phyloP scores from a whole-genome alignment of 2,888 invertebrate genomes.

The Eupithecia insigniata region DNA sequence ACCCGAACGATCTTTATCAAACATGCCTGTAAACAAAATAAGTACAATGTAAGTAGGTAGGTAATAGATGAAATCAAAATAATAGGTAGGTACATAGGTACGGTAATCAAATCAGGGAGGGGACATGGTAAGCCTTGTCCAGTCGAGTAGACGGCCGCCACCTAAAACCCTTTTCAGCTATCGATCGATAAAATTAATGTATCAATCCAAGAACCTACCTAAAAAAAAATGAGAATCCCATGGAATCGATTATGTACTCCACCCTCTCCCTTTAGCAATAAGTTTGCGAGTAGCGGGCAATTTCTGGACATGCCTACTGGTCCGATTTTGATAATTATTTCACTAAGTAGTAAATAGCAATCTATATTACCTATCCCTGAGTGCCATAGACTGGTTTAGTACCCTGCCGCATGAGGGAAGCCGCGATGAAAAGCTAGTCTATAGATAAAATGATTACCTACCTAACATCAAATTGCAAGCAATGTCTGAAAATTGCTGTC shows the following conservation, averaged over 20 bases:
- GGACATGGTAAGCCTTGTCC: no score
- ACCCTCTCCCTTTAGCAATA: not conserved
- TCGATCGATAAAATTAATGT: no score
- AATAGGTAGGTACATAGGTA: no score
- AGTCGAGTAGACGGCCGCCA: no score
- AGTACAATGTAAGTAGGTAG: slow-evolving; percentile 17
- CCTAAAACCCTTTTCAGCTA: no score
- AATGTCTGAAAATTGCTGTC: slow-evolving; percentile 91
- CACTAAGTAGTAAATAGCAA: no score
- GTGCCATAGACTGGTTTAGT: not conserved
- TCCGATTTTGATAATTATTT: not conserved
- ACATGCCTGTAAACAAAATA: slow-evolving; percentile 87
- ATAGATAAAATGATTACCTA: slow-evolving; percentile 79
- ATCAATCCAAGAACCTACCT: no score
- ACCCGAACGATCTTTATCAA: slow-evolving; percentile 93
- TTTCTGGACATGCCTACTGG: no score
- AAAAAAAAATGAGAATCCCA: not conserved
- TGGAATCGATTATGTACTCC: not conserved
- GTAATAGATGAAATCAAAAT: not conserved
- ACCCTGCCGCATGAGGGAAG: not conserved
- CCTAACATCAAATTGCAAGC: slow-evolving; percentile 95
- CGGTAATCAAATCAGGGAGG: no score
- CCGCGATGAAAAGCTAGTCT: not conserved
- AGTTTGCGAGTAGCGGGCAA: no score
- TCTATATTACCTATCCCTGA: not conserved